Base-by-base conservation (phyloP, 2,888 invertebrate species). In the Mantis religiosa region DNA sequence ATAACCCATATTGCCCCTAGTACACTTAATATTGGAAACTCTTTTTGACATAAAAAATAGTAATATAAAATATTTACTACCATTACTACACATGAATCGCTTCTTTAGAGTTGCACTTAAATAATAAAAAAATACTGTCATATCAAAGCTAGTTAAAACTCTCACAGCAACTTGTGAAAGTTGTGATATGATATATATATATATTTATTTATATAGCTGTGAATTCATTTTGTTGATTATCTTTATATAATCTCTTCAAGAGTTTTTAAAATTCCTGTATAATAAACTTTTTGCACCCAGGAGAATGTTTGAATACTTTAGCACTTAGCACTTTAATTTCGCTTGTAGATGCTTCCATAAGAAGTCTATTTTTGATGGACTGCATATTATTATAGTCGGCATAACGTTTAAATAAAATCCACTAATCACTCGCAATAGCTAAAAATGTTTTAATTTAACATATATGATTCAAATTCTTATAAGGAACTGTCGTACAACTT, bases 41-140 rank as follows among this genome's bases (percentile, higher is more conserved):
- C 81, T 82, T 82, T 87, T 82, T 87, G 82, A 87, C 41, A 34
- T 87, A 82, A 87, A 83, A 87, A 87, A 87, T 87, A 34, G 81
- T 82, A 82, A 34, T 87, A 87, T 87, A 87, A 87, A 87, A 87
- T 87, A 87, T 87, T 71, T 87, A 25, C 34, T 82, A 87, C 81
- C 71, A 87, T 41, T 81, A 86, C 25, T 86, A 86, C 86, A 86
- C 81, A 86, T 86, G 81, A 71, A 71, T 71, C 6, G 54, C 54
- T 71, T 20, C 54, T 20, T 71, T 6, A 71, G 54, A 71, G 15
- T 71, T 71, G 54, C 54, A 71, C 54, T 71, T 71, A 71, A 71
- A 28, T 82, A 82, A 87, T 82, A 87, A 82, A 87, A 87, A 87
- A 87, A 87, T 87, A 87, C 87, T 87, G 87, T 87, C 82, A 28